phyloP scores from a whole-genome alignment of 2,888 invertebrate genomes.

The Pherbina coryleti region DNA sequence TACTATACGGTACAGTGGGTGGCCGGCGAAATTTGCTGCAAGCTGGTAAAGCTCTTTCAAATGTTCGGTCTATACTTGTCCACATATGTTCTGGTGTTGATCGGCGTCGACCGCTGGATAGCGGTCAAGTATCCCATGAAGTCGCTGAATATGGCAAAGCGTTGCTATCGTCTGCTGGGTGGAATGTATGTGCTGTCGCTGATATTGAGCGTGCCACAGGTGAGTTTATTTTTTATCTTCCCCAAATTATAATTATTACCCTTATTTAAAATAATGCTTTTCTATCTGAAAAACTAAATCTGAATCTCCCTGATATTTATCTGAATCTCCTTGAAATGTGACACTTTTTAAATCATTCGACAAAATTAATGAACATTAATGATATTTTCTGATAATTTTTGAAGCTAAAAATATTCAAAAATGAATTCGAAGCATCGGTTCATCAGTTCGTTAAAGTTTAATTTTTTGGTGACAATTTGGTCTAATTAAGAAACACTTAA shows the following conservation, averaged over 20 bases:
- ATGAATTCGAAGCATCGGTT: no score
- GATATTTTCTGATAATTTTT: no score
- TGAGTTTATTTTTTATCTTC: conserved; percentile 70
- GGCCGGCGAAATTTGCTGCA: conserved; percentile 82
- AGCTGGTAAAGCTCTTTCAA: conserved; percentile 84
- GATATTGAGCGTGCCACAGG: conserved; percentile 85
- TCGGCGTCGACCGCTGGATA: conserved; percentile 85
- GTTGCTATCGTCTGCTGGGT: conserved; percentile 77
- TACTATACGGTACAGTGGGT: conserved; percentile 84
- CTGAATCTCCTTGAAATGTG: no score
- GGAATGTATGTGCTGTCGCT: conserved; percentile 81
- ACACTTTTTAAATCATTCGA: no score
- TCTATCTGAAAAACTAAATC: no score
- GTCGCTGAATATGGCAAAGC: conserved; percentile 76
- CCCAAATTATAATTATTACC: not conserved
- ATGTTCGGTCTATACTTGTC: conserved; percentile 87
- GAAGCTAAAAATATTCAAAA: no score
- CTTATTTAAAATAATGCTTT: no score
- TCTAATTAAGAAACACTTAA: no score
- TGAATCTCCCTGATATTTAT: no score
- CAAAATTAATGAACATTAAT: no score
- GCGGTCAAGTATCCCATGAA: conserved; percentile 87
- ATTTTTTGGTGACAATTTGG: no score
- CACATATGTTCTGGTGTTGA: conserved; percentile 84
- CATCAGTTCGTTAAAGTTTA: no score